phyloP scores from a whole-genome alignment of 2,888 invertebrate genomes.

The Pheosia gnoma region DNA sequence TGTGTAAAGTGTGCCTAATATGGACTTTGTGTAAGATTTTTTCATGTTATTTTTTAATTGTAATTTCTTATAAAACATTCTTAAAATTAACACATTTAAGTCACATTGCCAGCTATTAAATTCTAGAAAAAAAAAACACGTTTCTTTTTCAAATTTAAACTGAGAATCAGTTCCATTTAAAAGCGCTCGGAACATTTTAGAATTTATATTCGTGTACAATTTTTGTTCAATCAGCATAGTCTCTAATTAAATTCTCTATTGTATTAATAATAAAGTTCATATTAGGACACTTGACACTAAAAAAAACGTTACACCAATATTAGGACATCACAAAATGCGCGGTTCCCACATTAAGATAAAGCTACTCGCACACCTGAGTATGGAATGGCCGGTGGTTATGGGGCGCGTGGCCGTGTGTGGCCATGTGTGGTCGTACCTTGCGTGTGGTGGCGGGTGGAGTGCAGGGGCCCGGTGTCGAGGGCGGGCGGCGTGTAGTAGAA shows the following conservation, averaged over 20 bases:
- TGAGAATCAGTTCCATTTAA: background rate
- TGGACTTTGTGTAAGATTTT: conserved; percentile 4
- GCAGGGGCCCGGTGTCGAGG: conserved; percentile 59
- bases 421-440: conserved; percentile 47
- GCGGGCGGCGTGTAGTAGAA: conserved; percentile 90
- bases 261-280: background rate
- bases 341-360: background rate
- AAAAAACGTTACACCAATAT: conserved; percentile 8
- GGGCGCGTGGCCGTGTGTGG: background rate
- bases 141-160: background rate
- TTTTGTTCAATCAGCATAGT: background rate
- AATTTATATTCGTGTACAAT: conserved; percentile 6
- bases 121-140: too few species aligned
- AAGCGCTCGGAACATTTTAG: background rate
- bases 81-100: too few species aligned
- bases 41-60: too few species aligned
- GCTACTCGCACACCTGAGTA: conserved; percentile 12
- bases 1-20: conserved; percentile 7
- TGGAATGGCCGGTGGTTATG: background rate
- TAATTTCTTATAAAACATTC: too few species aligned
- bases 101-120: too few species aligned
- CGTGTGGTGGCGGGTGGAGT: conserved; percentile 62
- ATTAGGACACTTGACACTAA: conserved; percentile 6
- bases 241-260: background rate
- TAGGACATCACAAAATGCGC: conserved; percentile 6